These are phyloP conservation scores for Festucalex cinctus DNA, from an alignment of 2,113 vertebrate genomes.

Conservation along the genomic window DNA sequence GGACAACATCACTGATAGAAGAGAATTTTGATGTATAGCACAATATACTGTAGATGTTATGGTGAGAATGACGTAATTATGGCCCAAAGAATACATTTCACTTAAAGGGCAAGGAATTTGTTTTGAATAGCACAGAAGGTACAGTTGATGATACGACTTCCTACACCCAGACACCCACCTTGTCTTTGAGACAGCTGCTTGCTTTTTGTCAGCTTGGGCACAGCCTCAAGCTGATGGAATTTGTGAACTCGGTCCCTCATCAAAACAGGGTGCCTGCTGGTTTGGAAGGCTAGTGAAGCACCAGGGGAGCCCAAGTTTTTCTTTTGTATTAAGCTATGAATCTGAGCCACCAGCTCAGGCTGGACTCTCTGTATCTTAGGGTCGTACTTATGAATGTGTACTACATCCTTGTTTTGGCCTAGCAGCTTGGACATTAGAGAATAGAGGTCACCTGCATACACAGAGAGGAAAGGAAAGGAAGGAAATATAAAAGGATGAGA, in stretches of 20 bases:
- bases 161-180: conserved; percentile 89
- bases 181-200: conserved; percentile 74
- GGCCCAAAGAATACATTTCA: neutral
- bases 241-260: conserved; percentile 92
- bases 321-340: conserved; percentile 88
- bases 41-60: neutral
- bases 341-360: conserved; percentile 84
- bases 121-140: conserved; percentile 10
- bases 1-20: neutral
- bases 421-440: conserved; percentile 92
- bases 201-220: conserved; percentile 77
- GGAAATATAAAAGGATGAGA: conserved; percentile 11
- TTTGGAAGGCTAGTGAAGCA: conserved; percentile 70
- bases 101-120: neutral
- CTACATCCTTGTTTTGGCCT: conserved; percentile 86
- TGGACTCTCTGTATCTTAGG: conserved; percentile 73
- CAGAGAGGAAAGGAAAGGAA: conserved; percentile 46
- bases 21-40: neutral
- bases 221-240: conserved; percentile 89
- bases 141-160: neutral
- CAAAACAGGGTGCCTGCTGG: conserved; percentile 77
- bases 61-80: neutral
- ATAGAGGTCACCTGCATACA: conserved; percentile 90
- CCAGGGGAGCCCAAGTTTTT: conserved; percentile 77
- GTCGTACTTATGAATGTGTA: conserved; percentile 81